Evolutionary conservation across 2,113 vertebrate genomes (phyloP).

Genomic region (Furnarius figulus): DNA sequence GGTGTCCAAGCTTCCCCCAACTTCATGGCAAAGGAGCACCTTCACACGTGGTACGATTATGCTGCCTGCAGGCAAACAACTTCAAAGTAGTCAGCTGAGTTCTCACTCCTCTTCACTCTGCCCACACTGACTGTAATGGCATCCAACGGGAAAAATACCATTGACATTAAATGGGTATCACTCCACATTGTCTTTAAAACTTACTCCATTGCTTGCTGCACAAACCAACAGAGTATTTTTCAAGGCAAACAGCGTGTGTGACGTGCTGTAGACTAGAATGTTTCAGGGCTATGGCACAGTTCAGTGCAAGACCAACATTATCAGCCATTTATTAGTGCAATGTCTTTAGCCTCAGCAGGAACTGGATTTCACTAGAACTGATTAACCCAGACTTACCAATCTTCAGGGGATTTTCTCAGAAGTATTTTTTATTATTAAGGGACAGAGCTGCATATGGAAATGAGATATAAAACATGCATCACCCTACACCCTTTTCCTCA

Average conservation of each 20-base stretch:
- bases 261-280: background rate
- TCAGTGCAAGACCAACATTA: background rate
- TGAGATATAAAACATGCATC: background rate
- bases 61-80: background rate
- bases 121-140: background rate
- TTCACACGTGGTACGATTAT: fast-evolving
- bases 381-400: background rate
- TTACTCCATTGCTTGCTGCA: background rate
- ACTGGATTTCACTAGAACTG: background rate
- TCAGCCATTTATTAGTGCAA: background rate
- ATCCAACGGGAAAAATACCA: background rate
- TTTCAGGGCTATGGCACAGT: background rate
- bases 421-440: background rate
- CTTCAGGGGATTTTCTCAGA: background rate
- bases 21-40: background rate
- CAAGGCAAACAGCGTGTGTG: background rate
- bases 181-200: background rate
- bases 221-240: background rate
- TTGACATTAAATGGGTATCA: background rate
- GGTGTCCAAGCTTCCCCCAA: background rate
- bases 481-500: background rate
- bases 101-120: background rate
- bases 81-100: background rate
- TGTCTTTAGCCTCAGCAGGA: background rate
- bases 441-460: background rate